These are phyloP conservation scores for Phytoseiulus persimilis DNA, from an alignment of 2,888 invertebrate genomes.

Conservation along the genomic window DNA sequence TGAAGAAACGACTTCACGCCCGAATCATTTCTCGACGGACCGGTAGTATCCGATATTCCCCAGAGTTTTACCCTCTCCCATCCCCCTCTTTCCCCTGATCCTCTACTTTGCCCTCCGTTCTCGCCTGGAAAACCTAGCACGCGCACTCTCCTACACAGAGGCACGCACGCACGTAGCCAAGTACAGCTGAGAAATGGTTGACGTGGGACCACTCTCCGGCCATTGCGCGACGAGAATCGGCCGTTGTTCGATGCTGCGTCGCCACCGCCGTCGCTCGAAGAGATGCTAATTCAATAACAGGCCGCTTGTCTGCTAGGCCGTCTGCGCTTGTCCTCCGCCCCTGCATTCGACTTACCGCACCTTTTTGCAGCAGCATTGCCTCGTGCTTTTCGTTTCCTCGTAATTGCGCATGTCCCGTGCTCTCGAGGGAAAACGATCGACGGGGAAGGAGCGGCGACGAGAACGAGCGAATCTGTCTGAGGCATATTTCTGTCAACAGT, in stretches of 20 bases:
- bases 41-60: background rate
- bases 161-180: background rate
- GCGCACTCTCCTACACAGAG: background rate
- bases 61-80: background rate
- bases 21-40: background rate
- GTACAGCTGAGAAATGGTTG: background rate
- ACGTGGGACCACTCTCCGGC: background rate
- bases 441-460: background rate
- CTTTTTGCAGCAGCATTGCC: background rate
- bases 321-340: background rate
- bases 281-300: conserved; percentile 5
- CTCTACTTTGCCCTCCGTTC: background rate
- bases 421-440: background rate
- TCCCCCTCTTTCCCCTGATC: conserved; percentile 14
- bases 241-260: background rate
- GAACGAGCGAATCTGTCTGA: background rate
- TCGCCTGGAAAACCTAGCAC: background rate
- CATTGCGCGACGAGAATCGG: background rate
- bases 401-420: background rate
- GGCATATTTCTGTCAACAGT: background rate
- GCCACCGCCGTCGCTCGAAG: background rate
- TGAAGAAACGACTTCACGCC: background rate
- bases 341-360: background rate
- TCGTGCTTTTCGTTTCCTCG: background rate
- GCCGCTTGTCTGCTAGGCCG: too few relatives aligned